A percentile compares a stretch with the other conserved stretches of the same genome.
Evolutionary conservation across 2,888 invertebrate genomes (phyloP).

Genomic region (Sminthurides aquaticus): DNA sequence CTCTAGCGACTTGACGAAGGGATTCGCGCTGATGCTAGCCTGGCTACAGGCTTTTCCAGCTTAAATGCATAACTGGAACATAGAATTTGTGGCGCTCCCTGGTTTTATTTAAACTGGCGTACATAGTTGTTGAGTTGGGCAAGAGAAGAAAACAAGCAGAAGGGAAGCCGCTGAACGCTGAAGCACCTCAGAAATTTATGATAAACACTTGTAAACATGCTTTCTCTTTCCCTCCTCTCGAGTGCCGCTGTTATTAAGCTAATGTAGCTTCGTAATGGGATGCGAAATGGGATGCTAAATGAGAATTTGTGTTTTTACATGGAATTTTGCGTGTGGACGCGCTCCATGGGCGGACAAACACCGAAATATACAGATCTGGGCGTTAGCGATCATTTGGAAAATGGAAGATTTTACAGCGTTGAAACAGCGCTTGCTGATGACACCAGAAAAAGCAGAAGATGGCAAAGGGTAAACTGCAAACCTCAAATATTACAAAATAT

Average conservation of each 20-base stretch:
- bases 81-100: no score
- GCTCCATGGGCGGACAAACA: background rate
- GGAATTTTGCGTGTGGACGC: conserved; percentile 1
- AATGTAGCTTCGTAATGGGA: background rate
- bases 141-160: background rate
- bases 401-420: conserved; percentile 6
- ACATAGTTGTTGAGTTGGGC: no score
- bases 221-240: background rate
- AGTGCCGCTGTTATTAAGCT: background rate
- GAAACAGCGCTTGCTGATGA: conserved; percentile 2
- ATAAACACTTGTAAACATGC: background rate
- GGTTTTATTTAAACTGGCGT: no score
- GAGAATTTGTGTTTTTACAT: conserved; percentile 6
- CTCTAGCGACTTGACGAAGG: background rate
- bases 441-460: conserved; percentile 24
- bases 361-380: background rate
- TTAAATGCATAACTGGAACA: no score
- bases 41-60: no score
- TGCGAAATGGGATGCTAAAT: conserved; percentile 5
- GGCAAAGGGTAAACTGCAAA: conserved; percentile 23
- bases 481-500: no score
- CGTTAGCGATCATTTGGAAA: background rate
- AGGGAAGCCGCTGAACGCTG: background rate
- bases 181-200: background rate
- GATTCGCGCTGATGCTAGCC: background rate